These are phyloP conservation scores for Perca fluviatilis DNA, from an alignment of 2,113 vertebrate genomes.

Conservation along the genomic window DNA sequence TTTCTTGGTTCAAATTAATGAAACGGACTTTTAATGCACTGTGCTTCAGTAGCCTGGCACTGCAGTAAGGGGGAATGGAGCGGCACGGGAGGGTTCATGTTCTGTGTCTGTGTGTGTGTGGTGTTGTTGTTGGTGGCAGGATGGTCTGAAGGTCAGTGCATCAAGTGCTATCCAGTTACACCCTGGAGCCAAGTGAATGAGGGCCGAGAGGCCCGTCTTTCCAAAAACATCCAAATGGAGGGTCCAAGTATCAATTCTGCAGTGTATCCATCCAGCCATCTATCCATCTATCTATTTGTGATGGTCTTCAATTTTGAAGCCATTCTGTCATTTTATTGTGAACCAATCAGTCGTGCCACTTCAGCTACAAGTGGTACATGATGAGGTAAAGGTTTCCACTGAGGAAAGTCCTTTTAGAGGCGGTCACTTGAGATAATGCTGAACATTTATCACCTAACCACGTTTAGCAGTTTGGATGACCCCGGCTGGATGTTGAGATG, in stretches of 20 bases:
- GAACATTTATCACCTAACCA: not conserved
- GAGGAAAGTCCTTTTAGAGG: not conserved
- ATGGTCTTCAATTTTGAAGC: not conserved
- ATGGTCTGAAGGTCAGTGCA: constrained; percentile 56
- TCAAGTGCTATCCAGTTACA: constrained; percentile 39
- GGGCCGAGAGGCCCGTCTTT: constrained; percentile 12
- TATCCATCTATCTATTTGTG: not conserved
- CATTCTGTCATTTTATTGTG: not conserved
- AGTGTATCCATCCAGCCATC: not conserved
- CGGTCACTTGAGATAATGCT: no score
- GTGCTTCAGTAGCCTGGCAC: not conserved
- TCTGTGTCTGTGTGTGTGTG: not conserved
- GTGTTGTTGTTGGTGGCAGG: constrained; percentile 3
- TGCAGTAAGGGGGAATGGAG: not conserved
- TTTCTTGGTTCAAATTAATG: not conserved
- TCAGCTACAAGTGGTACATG: constrained; percentile 4
- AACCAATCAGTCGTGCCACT: not conserved
- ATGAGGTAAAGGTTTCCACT: not conserved
- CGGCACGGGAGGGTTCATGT: constrained; percentile 19
- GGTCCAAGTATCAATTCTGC: not conserved
- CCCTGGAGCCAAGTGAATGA: constrained; percentile 8
- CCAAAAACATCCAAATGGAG: constrained; percentile 23
- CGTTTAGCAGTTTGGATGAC: not conserved
- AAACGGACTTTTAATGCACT: not conserved
- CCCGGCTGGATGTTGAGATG: not conserved